Conservation (phyloP, 2,113 vertebrate genomes). For the Dipodomys merriami region DNA sequence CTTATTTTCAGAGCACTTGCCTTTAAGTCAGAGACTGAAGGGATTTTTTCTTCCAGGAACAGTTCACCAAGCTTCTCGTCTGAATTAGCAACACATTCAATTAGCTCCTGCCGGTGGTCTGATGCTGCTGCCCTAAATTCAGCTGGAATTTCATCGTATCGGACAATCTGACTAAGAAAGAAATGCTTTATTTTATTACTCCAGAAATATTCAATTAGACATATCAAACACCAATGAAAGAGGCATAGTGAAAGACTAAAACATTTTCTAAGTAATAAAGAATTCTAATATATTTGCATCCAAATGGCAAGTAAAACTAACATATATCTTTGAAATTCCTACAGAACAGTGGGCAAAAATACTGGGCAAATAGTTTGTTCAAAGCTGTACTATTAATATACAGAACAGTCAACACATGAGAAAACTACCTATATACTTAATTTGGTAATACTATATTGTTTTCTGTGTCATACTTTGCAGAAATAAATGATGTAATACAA, state of each 20-base stretch:
- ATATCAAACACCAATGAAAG: background rate
- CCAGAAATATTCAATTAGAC: background rate
- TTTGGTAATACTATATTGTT: background rate
- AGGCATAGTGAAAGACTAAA: background rate
- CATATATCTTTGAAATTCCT: background rate
- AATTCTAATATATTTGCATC: background rate
- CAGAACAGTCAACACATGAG: background rate
- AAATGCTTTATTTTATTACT: background rate
- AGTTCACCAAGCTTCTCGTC: conserved; percentile 95
- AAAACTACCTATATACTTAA: background rate
- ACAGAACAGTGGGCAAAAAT: background rate
- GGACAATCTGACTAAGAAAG: conserved; percentile 88
- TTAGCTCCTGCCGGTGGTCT: conserved; percentile 92
- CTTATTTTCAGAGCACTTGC: conserved; percentile 77
- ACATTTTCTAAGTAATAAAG: background rate
- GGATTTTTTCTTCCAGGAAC: conserved; percentile 95
- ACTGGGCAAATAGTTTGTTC: background rate
- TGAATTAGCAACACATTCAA: conserved; percentile 94
- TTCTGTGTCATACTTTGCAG: background rate
- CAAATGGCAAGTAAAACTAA: conserved; percentile 15
- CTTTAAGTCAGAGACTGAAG: conserved; percentile 92
- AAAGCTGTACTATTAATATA: background rate
- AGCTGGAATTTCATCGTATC: conserved; percentile 91
- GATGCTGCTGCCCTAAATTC: conserved; percentile 89
- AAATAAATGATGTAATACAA: background rate